Evolutionary conservation across 2,113 vertebrate genomes (phyloP).

Genomic region (Scomber colias): DNA sequence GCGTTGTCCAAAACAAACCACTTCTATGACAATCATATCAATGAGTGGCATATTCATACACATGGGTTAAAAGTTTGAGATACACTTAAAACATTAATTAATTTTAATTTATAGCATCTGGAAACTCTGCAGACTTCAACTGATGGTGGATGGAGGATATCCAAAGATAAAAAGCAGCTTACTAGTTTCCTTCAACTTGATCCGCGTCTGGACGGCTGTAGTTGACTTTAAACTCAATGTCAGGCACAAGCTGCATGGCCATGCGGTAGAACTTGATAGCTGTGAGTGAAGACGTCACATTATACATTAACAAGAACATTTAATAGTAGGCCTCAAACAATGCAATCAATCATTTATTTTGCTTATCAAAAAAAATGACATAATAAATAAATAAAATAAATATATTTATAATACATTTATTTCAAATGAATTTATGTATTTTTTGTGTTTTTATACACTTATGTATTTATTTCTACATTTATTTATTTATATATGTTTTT

Average conservation of each 20-base stretch:
- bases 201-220: conserved; percentile 93
- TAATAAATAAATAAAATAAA: too few species aligned
- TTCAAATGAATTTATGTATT: too few species aligned
- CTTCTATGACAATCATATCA: too few species aligned
- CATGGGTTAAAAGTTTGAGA: too few species aligned
- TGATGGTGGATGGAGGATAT: background rate
- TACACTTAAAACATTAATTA: too few species aligned
- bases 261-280: conserved; percentile 99
- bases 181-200: conserved; percentile 90
- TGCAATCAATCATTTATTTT: background rate
- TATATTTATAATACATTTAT: too few species aligned
- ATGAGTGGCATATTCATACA: too few species aligned
- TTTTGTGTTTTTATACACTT: too few species aligned
- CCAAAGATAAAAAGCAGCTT: conserved; percentile 68
- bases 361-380: background rate
- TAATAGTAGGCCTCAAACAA: background rate
- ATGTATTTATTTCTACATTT: too few species aligned
- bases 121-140: background rate
- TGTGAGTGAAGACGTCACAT: conserved; percentile 77
- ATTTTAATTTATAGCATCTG: too few species aligned
- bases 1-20: too few species aligned
- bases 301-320: background rate
- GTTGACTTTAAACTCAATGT: conserved; percentile 98
- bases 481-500: too few species aligned
- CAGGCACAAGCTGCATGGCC: conserved; percentile 98